Percentiles rank a stretch among this genome's conserved stretches.
Conservation (phyloP, 2,888 invertebrate genomes). For the Drosophila nr. perissopoda region DNA sequence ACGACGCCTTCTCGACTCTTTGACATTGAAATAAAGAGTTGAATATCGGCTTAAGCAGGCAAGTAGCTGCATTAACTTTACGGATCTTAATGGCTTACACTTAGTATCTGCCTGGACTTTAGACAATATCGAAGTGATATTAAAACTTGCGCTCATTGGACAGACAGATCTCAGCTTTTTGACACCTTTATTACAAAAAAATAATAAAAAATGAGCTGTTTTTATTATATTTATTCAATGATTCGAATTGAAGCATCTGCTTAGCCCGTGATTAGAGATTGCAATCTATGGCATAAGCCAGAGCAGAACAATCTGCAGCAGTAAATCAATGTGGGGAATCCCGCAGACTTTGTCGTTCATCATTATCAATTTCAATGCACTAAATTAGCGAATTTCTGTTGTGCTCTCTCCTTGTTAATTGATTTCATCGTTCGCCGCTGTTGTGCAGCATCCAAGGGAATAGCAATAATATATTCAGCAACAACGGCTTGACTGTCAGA, state of each 20-base stretch:
- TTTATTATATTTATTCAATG: no score
- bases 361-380: constrained; percentile 38
- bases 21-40: constrained; percentile 17
- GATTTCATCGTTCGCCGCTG: constrained; percentile 52
- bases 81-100: background rate
- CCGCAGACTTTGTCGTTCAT: constrained; percentile 30
- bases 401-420: constrained; percentile 53
- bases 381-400: constrained; percentile 16
- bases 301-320: background rate
- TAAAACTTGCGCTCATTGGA: background rate
- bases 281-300: background rate
- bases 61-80: background rate
- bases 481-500: constrained; percentile 21
- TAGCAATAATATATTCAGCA: constrained; percentile 62
- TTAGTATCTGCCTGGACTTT: background rate
- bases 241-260: no score
- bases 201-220: no score
- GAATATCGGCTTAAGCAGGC: constrained; percentile 11
- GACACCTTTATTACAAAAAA: no score
- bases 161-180: no score
- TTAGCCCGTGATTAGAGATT: no score
- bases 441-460: constrained; percentile 28
- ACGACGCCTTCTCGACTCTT: constrained; percentile 3
- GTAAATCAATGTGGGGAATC: background rate
- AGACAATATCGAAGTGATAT: background rate